Evolutionary conservation across 2,797 vertebrate genomes (phyloP).

Genomic region (Otus scops): DNA sequence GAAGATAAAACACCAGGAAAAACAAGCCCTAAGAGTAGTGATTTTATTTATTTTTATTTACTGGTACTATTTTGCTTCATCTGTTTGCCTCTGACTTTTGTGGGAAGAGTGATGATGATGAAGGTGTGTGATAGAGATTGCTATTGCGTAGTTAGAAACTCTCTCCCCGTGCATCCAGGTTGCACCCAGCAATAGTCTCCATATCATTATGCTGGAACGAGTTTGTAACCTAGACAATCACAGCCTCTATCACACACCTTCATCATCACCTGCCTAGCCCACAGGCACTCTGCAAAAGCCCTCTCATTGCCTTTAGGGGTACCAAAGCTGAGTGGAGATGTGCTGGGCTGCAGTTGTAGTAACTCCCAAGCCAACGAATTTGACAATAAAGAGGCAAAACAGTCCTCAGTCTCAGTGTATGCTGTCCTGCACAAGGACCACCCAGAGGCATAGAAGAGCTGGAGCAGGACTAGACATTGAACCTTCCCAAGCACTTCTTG

Average conservation of each 20-base stretch:
- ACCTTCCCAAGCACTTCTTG: background rate
- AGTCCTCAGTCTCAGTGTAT: background rate
- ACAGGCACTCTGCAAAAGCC: background rate
- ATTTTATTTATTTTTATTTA: background rate
- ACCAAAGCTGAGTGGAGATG: background rate
- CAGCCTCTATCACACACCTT: background rate
- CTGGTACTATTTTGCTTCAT: background rate
- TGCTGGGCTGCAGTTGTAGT: background rate
- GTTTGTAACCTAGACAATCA: background rate
- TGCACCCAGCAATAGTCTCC: background rate
- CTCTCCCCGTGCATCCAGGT: background rate
- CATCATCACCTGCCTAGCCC: background rate
- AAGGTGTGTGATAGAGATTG: background rate
- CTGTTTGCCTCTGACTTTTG: background rate
- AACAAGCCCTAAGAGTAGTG: background rate
- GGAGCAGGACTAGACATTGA: background rate
- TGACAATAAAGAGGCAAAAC: background rate
- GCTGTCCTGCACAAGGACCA: background rate
- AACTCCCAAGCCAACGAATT: background rate
- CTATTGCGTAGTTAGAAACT: background rate
- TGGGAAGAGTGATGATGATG: background rate
- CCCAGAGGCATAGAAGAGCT: background rate
- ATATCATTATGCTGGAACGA: fast-evolving
- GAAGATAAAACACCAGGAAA: background rate
- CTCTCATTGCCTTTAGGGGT: background rate